Evolutionary conservation across 2,888 invertebrate species (phyloP).

Genomic region (Thalpophila matura): DNA sequence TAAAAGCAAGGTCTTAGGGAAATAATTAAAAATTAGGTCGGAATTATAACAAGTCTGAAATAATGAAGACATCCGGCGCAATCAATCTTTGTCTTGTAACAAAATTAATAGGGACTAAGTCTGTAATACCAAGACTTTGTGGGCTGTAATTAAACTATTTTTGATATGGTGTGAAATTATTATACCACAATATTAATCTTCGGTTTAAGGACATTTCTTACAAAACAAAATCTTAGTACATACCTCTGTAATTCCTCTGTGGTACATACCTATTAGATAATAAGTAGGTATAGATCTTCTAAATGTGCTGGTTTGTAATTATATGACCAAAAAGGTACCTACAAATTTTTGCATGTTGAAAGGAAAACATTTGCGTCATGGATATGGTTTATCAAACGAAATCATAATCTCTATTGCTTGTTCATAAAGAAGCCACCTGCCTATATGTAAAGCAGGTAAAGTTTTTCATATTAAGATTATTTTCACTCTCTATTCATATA

Average conservation of each 20-base stretch:
- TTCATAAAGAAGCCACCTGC: neutral
- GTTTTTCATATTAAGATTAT: conserved; percentile 3
- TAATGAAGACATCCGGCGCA: conserved; percentile 60
- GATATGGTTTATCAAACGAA: no score
- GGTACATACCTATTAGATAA: no score
- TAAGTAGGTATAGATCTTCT: no score
- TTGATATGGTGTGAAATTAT: neutral
- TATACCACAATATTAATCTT: conserved; percentile 15
- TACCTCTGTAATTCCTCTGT: no score
- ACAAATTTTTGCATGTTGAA: no score
- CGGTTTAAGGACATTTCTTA: no score
- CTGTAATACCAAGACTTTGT: conserved; percentile 23
- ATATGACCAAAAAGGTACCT: no score
- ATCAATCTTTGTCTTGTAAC: conserved; percentile 67
- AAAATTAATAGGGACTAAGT: conserved; percentile 51
- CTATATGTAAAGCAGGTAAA: neutral
- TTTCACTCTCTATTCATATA: conserved; percentile 19
- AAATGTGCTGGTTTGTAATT: no score
- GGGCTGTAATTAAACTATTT: conserved; percentile 43
- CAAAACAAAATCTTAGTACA: no score
- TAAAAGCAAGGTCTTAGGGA: conserved; percentile 25
- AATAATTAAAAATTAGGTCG: conserved; percentile 41
- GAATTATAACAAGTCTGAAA: conserved; percentile 56
- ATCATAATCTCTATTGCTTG: neutral
- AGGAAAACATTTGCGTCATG: no score